Base-by-base conservation (phyloP, 2,888 invertebrate genomes). In the Agrochola lota region DNA sequence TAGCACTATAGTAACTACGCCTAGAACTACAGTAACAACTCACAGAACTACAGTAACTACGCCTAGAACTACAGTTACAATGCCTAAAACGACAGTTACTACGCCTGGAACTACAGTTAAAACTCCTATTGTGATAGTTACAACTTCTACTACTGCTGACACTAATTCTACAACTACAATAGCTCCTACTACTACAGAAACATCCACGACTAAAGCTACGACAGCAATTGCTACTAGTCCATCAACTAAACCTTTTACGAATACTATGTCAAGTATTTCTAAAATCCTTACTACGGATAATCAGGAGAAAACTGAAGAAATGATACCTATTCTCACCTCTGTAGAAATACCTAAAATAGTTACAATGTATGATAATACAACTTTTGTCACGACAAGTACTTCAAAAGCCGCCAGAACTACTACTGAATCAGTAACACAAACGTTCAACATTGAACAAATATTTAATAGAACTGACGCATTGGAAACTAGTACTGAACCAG, bases 381-480 rank as follows among this genome's bases (percentile, higher is more conserved):
- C 84, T 30, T 74, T 85, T 70, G 80, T 84, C 57, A 88, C 86
- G 55, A 88, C 80, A 59, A 79, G 64, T 60, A 85, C 77, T 60
- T 59, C 73, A 63, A 86, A 84, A 70, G 60, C 52, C 6, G 20
- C 64, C 8, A 80, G 49, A 40, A 71, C 84, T 57, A 71, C 49
- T 66, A 70, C 63, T 62, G 89, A 86, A 85, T 82, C 81, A 78
- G 79, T 80, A 35, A 88, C 87, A 23, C 80, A 68, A 35, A 83
- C 67, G 43, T 57, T 69, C 15, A 71, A 81, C 20, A 83, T 75
- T 62, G 87, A 87, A 76, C 84, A 90, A 64, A 86, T 90, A 71
- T 89, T 91, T 63, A 92, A 91, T 74, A 90, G 83, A 87, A 93
- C 92, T 69, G 84, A 88, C 63, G 69, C 68, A 49, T 78, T 80